phyloP scores from a whole-genome alignment of 2,113 vertebrate genomes.

The Grallaria varia region DNA sequence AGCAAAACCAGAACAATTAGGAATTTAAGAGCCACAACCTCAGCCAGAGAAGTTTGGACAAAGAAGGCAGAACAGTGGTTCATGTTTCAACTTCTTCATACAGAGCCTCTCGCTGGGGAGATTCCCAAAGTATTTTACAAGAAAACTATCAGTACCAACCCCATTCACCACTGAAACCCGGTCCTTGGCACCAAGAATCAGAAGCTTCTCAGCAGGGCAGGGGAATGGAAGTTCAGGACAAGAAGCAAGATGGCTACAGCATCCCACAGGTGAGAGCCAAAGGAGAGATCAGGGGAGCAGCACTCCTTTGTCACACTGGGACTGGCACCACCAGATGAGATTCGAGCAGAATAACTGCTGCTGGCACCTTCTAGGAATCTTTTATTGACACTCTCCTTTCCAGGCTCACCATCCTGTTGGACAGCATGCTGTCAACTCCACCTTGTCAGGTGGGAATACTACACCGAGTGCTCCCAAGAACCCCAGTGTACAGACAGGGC shows the following conservation, averaged over 20 bases:
- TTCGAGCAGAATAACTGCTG: neutral
- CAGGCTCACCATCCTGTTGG: neutral
- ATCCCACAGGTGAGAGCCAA: neutral
- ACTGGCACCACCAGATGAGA: neutral
- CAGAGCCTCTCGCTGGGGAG: neutral
- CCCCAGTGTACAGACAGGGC: neutral
- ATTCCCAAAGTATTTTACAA: neutral
- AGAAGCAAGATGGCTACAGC: neutral
- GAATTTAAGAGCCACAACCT: neutral
- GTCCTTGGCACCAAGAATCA: neutral
- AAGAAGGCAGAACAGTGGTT: neutral
- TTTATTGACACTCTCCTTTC: neutral
- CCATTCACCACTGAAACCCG: neutral
- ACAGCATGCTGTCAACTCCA: neutral
- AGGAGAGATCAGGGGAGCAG: neutral
- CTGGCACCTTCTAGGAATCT: too few relatives aligned
- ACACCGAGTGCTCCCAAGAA: neutral
- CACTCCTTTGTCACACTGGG: neutral
- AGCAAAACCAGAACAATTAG: neutral
- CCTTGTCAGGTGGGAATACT: accelerated
- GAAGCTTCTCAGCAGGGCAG: neutral
- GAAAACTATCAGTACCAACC: neutral
- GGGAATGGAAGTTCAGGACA: neutral
- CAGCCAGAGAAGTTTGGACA: neutral
- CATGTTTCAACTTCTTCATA: neutral